Percentiles rank a stretch among this genome's conserved stretches.
Evolutionary conservation across 2,113 vertebrate genomes (phyloP).

Genomic region (Columba livia): DNA sequence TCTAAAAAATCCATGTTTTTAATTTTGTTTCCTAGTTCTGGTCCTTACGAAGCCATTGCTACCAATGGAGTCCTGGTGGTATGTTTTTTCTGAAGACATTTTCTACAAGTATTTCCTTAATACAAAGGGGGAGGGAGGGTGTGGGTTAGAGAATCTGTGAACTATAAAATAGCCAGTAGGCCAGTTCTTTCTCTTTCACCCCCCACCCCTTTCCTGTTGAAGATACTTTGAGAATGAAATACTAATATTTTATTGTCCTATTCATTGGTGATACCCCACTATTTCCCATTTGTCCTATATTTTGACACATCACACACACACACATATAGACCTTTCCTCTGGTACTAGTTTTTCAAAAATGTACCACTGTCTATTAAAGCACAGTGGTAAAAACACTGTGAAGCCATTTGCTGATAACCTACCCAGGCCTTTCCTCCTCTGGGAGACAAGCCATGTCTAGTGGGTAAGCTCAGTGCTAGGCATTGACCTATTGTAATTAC

Average conservation of each 20-base stretch:
- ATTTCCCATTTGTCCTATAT: neutral
- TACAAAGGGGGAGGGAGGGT: neutral
- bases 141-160: neutral
- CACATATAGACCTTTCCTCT: neutral
- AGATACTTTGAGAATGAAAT: neutral
- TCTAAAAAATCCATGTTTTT: neutral
- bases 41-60: slow-evolving; percentile 65
- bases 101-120: neutral
- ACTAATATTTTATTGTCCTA: neutral
- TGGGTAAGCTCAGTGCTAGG: neutral
- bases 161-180: neutral
- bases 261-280: neutral
- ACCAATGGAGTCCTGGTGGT: slow-evolving; percentile 87
- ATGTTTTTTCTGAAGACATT: slow-evolving; percentile 16
- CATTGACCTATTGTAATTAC: neutral
- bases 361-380: neutral
- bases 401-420: neutral
- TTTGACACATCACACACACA: fast-evolving
- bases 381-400: neutral
- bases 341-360: neutral
- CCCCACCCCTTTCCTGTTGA: neutral
- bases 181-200: neutral
- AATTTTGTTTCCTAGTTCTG: slow-evolving; percentile 72
- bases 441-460: neutral
- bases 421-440: neutral